These are phyloP conservation scores for Antechinus flavipes DNA, from an alignment of 2,113 vertebrate genomes.

Conservation along the genomic window DNA sequence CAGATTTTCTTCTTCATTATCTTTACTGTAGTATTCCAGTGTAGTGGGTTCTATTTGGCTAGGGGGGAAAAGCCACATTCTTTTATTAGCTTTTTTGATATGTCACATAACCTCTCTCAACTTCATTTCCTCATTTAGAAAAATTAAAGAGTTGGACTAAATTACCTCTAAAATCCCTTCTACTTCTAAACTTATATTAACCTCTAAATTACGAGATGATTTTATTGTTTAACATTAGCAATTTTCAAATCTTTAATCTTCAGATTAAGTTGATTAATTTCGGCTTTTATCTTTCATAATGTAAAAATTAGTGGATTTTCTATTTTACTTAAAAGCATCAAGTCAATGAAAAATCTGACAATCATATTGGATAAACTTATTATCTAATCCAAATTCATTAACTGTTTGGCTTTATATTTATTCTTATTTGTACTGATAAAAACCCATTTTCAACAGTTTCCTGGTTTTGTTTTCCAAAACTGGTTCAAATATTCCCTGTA, in stretches of 20 bases:
- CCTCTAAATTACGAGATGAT: not conserved
- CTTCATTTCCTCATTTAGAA: not conserved
- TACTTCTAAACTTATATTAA: not conserved
- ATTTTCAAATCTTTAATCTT: conserved; percentile 18
- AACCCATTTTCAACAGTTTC: conserved; percentile 23
- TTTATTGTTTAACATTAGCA: not conserved
- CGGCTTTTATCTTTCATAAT: conserved; percentile 15
- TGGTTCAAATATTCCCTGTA: not conserved
- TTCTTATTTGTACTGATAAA: not conserved
- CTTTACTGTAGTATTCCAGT: conserved; percentile 66
- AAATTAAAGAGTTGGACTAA: not conserved
- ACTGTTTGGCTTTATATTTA: conserved; percentile 10
- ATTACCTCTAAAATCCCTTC: not conserved
- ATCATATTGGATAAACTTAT: conserved; percentile 3
- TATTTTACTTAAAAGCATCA: conserved; percentile 28
- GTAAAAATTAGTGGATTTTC: not conserved
- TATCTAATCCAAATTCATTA: conserved; percentile 16
- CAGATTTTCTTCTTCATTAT: conserved; percentile 78
- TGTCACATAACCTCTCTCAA: not conserved
- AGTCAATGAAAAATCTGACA: conserved; percentile 36
- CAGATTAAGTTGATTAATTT: conserved; percentile 56
- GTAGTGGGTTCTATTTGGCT: conserved; percentile 70
- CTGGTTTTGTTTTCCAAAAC: conserved; percentile 31
- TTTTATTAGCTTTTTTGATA: conserved; percentile 37
- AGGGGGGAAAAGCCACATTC: conserved; percentile 57